Evolutionary conservation across 2,797 vertebrate genomes (phyloP), one percentile per base, ranked within the genome.

Genomic region (Notolabrus celidotus): DNA sequence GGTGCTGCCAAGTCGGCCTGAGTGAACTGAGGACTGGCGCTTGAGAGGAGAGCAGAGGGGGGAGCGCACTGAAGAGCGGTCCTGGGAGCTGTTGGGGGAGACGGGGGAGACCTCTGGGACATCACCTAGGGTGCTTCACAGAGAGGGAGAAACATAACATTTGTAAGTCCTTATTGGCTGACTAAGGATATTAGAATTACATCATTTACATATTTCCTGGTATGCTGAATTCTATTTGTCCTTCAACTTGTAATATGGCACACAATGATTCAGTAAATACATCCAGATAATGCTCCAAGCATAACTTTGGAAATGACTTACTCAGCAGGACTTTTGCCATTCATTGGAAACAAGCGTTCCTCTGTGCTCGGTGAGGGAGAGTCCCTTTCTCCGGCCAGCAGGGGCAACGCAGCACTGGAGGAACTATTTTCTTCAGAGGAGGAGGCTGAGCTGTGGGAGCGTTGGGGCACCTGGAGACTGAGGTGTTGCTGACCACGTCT

Each of bases 351-450:
- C 63, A 93, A 14, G n/a, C 89, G 94, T 33, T 96, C 96, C 52
- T 97, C 96, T 1, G 91, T 86, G 64, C 92, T 89, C 17, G 96
- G 97, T 0, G 94, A 96, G 0, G 97, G 96, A 10, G 95, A 96
- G 80, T 98, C 97, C 85, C 95, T 94, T 71, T 98, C 97, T 50
- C 93, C 94, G 0, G 96, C 96, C 79, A 99, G 89, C 55, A 99
- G 89, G 23, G 98, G 98, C 46, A 99, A 87, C 0, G 95, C 97
- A 15, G 98, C 97, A 38, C 97, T 99, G 27, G 95, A 98, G 23
- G 96, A 96, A 67, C 97, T 98, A 2, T 96, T 99, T 74, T 99
- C 98, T 70, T 99, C 98, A 0, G 97, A 99, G 31, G 98, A 98
- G 0, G 97, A 98, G 0, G 97, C 97, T 0, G 97, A 98, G 84